Evolutionary conservation across 2,888 invertebrate species (phyloP).

Genomic region (Troilus luridus): DNA sequence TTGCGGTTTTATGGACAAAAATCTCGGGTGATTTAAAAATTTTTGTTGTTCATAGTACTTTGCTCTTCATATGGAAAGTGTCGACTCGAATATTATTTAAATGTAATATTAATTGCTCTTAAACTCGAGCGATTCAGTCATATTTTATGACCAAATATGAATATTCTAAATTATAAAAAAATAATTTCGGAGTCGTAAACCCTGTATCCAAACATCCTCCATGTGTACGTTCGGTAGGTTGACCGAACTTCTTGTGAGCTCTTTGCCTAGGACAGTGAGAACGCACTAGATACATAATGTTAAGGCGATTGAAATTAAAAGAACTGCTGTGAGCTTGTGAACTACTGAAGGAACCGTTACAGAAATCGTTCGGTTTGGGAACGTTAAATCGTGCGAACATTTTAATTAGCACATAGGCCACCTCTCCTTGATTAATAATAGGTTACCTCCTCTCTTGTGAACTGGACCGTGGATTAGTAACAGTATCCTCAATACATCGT

Average conservation of each 20-base stretch:
- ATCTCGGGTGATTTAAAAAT: too few relatives aligned
- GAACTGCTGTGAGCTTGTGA: conserved; percentile 6
- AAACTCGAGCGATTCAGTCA: too few relatives aligned
- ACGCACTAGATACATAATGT: background rate
- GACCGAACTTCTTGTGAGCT: background rate
- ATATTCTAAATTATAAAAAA: too few relatives aligned
- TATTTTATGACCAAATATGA: too few relatives aligned
- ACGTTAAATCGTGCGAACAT: background rate
- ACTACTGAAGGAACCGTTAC: background rate
- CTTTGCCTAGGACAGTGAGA: background rate
- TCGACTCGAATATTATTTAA: too few relatives aligned
- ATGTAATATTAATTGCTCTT: too few relatives aligned
- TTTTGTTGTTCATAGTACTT: too few relatives aligned
- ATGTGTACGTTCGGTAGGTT: too few relatives aligned
- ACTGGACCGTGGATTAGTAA: background rate
- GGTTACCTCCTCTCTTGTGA: background rate
- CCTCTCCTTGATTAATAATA: background rate
- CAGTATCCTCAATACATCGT: background rate
- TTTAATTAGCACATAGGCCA: background rate
- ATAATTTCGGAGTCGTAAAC: too few relatives aligned
- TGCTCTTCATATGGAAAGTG: too few relatives aligned
- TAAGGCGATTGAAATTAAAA: background rate
- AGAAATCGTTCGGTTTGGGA: background rate
- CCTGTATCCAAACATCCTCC: too few relatives aligned
- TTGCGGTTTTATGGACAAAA: too few relatives aligned